phyloP scores from a whole-genome alignment of 2,797 vertebrate species.

The Borostomias antarcticus region DNA sequence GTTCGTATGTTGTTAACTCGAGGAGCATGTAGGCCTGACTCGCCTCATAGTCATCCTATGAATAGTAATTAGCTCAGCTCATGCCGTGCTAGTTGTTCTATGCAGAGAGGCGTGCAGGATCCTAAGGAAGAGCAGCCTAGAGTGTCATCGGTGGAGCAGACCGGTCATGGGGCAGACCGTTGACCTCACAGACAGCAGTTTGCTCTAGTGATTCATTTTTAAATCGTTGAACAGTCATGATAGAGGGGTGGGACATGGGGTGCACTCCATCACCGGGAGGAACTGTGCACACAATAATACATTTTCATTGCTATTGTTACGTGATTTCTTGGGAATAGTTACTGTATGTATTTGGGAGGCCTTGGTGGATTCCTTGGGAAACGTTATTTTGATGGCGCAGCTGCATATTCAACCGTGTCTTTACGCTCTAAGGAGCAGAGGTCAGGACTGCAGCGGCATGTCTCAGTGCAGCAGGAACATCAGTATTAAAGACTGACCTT shows the following conservation, averaged over 20 bases:
- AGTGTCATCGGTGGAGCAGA: constrained; percentile 14
- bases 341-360: no score
- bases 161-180: constrained; percentile 22
- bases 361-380: no score
- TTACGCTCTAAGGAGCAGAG: no score
- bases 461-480: no score
- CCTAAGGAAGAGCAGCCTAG: neutral
- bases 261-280: constrained; percentile 13
- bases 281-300: neutral
- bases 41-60: neutral
- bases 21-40: neutral
- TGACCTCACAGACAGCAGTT: constrained; percentile 28
- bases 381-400: no score
- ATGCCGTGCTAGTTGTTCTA: neutral
- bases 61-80: neutral
- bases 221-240: constrained; percentile 27
- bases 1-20: no score
- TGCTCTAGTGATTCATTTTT: constrained; percentile 35
- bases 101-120: neutral
- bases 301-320: constrained; percentile 9
- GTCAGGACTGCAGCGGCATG: no score
- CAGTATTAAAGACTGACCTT: no score
- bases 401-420: no score
- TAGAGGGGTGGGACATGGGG: constrained; percentile 12
- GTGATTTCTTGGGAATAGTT: neutral